Base-by-base conservation (phyloP, 2,888 invertebrate species). In the Sphaerophoria rueppellii region DNA sequence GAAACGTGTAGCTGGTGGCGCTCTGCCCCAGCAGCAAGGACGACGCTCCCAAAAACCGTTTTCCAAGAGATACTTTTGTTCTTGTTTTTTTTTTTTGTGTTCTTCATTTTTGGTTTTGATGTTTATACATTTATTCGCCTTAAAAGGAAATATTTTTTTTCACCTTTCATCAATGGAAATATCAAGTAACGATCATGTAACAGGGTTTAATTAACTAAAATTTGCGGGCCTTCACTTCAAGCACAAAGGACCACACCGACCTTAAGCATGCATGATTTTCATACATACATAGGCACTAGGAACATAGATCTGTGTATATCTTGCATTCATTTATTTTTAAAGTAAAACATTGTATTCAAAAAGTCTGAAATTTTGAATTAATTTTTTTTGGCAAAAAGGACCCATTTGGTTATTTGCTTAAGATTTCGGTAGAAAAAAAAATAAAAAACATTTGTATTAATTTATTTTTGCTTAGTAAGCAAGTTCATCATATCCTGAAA, bases 181-280 rank as follows among this genome's bases (percentile, higher is more conserved):
- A 86, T 86, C 86, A 82, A 86, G 82, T 86, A 86, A 78, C 86
- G 61, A 73, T 71, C 82, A 82, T 60, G 81, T 57, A 90, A 91
- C 91, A 90, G 90, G 91, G 91, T n/a, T 91, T 91, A 91, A 91
- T 91, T 91, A 91, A 91, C 91, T 91, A 91, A 91, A 91, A 91
- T n/a, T n/a, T 91, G 91, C 91, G 91, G 91, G 91, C n/a, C 89
- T 81, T 81, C 70, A 73, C 70, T 73, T 70, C 70, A 70, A 81
- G 58, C 76, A 81, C 70, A 81, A 72, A 85, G 70, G 70, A 76
- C 67, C 67, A 52, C 52, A 54, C 32, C 37, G 67, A 67, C 67
- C 67, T 67, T 67, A 54, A 65, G 35, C 40, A 54, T 52, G 37
- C 24, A 52, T 24, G 24, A 58, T 58, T n/a, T n/a, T n/a, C n/a